A percentile compares a stretch with the other conserved stretches of the same genome.
Conservation (phyloP, 2,797 vertebrate species). For the Allobates femoralis region DNA sequence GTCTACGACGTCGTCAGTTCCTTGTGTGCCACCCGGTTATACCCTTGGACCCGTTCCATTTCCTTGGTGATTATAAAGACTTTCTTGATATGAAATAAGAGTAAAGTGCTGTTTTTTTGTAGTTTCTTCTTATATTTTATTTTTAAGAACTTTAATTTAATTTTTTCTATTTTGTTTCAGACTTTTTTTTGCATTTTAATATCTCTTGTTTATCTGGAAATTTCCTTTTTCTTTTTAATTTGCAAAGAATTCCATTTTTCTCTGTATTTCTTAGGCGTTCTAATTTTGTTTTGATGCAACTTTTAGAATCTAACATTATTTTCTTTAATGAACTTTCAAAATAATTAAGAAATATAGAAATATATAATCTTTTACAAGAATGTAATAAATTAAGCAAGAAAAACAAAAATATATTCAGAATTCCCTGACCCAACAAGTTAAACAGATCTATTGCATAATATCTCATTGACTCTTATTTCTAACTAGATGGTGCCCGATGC, state of each 20-base stretch:
- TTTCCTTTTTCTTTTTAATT: too few species aligned
- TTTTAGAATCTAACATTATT: background rate
- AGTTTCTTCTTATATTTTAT: background rate
- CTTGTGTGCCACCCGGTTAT: background rate
- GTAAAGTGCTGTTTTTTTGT: background rate
- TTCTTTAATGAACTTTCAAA: background rate
- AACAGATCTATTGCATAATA: too few species aligned
- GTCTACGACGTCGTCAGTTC: conserved; percentile 44
- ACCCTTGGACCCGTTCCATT: conserved; percentile 7
- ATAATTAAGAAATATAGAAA: background rate
- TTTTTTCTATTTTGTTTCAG: background rate
- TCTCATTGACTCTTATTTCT: too few species aligned
- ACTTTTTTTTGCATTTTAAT: background rate
- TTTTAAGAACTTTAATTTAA: background rate
- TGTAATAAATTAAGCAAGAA: background rate
- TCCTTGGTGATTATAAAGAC: conserved; percentile 27
- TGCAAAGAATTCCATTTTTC: too few species aligned
- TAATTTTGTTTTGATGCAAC: background rate
- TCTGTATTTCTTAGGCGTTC: background rate
- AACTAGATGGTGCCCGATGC: too few species aligned
- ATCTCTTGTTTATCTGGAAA: too few species aligned
- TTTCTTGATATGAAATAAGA: background rate
- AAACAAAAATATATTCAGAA: too few species aligned
- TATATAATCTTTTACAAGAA: background rate
- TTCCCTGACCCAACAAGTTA: too few species aligned